Conservation (phyloP, 1,140 invertebrate genomes). For the Trichonephila inaurata region DNA sequence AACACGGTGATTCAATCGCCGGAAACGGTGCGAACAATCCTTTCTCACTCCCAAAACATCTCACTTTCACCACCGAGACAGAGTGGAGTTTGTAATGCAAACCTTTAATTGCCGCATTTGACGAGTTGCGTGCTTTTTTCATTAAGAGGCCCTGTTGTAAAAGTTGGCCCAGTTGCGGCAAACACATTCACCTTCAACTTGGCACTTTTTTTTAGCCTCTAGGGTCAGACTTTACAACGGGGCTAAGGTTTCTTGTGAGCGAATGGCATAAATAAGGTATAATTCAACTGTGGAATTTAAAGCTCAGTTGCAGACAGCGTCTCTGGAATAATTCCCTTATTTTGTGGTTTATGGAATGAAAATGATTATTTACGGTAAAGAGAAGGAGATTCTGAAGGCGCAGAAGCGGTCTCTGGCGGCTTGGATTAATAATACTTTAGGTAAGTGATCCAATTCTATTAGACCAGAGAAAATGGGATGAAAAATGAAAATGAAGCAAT, state of each 20-base stretch:
- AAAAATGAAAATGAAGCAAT: no score
- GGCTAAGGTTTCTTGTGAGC: neutral
- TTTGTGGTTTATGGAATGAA: neutral
- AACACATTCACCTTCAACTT: conserved; percentile 36
- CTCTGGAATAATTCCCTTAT: neutral
- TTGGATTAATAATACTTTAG: conserved; percentile 91
- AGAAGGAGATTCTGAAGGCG: conserved; percentile 88
- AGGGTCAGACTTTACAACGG: conserved; percentile 33
- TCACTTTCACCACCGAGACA: conserved; percentile 50
- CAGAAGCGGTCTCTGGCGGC: conserved; percentile 91
- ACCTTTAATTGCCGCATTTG: conserved; percentile 47
- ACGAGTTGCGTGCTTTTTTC: conserved; percentile 6
- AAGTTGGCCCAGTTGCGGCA: conserved; percentile 8
- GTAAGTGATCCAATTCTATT: conserved; percentile 81
- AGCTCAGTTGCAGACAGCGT: neutral
- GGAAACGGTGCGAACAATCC: conserved; percentile 53
- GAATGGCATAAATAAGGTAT: conserved; percentile 33
- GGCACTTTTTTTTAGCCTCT: neutral
- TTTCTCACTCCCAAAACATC: neutral
- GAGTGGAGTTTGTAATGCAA: neutral
- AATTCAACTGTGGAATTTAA: neutral
- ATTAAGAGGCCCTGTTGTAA: conserved; percentile 8
- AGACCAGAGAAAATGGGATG: no score
- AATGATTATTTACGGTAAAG: conserved; percentile 82
- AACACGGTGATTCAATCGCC: conserved; percentile 49